Conservation (phyloP, 2,797 vertebrate species). For the Aphelocoma californica region DNA sequence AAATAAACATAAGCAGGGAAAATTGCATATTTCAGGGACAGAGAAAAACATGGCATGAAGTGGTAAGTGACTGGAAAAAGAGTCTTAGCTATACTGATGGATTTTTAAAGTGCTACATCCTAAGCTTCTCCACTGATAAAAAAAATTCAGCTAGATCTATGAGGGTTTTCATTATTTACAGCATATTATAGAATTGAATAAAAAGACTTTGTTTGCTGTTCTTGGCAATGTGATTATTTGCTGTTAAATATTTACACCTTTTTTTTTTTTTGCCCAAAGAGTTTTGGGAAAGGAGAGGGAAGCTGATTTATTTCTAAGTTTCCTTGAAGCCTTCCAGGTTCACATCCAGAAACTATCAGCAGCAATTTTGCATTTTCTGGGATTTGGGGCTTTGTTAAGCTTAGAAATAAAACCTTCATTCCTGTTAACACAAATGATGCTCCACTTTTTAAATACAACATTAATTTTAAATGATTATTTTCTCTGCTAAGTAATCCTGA, state of each 20-base stretch:
- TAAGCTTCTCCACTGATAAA: background rate
- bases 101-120: conserved; percentile 2
- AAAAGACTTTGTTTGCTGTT: conserved; percentile 33
- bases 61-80: background rate
- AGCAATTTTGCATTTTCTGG: conserved; percentile 1
- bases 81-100: background rate
- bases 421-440: background rate
- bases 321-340: conserved; percentile 13
- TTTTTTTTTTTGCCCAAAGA: background rate
- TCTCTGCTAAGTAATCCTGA: background rate
- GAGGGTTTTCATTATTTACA: conserved; percentile 35
- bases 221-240: conserved; percentile 40
- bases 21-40: background rate
- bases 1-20: background rate
- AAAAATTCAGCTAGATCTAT: background rate
- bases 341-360: background rate
- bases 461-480: background rate
- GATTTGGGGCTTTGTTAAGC: conserved; percentile 1
- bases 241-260: conserved; percentile 52
- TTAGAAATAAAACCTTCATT: conserved; percentile 12
- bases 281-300: background rate
- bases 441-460: background rate
- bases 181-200: background rate
- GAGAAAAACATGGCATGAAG: background rate
- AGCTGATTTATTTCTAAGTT: conserved; percentile 32